Evolutionary conservation across 2,797 vertebrate species (phyloP).

Genomic region (Nyctalus aviator): DNA sequence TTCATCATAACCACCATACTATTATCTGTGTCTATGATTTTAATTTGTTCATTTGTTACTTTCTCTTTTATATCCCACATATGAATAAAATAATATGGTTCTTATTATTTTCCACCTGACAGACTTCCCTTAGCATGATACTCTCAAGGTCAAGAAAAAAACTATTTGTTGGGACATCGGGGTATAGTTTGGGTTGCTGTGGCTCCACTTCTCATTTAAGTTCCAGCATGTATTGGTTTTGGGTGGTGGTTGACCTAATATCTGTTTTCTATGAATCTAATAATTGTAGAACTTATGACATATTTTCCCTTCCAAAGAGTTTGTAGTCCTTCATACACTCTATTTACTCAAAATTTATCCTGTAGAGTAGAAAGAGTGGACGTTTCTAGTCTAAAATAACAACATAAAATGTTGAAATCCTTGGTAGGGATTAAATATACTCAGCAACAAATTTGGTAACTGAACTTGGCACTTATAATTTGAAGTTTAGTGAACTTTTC

Average conservation of each 20-base stretch:
- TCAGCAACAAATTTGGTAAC: neutral
- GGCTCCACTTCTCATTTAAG: neutral
- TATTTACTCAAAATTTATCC: neutral
- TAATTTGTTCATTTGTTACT: neutral
- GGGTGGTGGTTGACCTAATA: neutral
- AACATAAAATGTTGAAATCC: neutral
- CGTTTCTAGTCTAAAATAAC: constrained; percentile 22
- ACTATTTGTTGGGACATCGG: neutral
- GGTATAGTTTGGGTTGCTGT: neutral
- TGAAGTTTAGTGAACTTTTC: neutral
- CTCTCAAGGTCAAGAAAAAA: neutral
- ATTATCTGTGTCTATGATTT: neutral
- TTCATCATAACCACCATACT: neutral
- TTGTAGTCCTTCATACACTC: neutral
- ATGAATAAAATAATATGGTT: neutral
- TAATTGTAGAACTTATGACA: constrained; percentile 9
- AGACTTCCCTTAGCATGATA: neutral
- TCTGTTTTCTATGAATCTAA: neutral
- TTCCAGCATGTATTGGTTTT: neutral
- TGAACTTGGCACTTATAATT: neutral
- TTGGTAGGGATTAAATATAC: neutral
- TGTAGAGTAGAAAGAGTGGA: neutral
- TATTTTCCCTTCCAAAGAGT: neutral
- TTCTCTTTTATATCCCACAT: neutral
- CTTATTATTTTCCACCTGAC: neutral